Base-by-base conservation (phyloP, 2,113 vertebrate genomes). In the Ailurus styani region DNA sequence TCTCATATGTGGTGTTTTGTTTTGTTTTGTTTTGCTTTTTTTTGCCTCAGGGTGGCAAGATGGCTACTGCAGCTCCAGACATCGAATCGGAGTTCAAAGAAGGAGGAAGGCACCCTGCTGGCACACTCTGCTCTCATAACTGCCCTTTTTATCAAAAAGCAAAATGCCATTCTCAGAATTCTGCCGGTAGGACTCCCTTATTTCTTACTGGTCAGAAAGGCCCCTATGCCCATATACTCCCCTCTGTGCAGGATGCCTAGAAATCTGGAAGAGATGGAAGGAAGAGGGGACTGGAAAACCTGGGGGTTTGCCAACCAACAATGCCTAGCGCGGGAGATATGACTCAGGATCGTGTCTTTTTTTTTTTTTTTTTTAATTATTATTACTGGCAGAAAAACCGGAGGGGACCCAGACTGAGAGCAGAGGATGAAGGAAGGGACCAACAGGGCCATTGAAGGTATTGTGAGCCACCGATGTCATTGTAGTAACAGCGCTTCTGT, bases 1-100 rank as follows among this genome's bases (percentile, higher is more conserved):
- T 83, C 82, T 66, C 54, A 13, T 57, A 12, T 55, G 21, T 20
- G 14, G 37, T 23, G 20, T 72, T 40, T 72, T 40, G 11, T 37
- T 57, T 60, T 86, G 6, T 31, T 34, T 29, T 29, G 31, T 2
- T 66, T 68, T n/a, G 7, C 21, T 68, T 21, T n/a, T 54, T 62
- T 86, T 72, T 83, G 20, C 55, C 52, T 97, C 62, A 9, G 45
- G 81, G 47, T 90, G 62, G 18, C 77, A 93, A 95, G 50, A 93
- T 42, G 72, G 52, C 17, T 7, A 12, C 14, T 4, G 17, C 3
- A 6, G 31, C 55, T 85, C 75, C 31, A 17, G 82, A 64, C 23
- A 47, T 96, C 45, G 9, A 85, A n/a, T 60, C 70, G 34, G 12
- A 52, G 45, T 66, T 78, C 66, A n/a, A 29, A 50, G 14, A 2